phyloP scores from a whole-genome alignment of 2,113 vertebrate genomes.

The Hemiprocne comata region DNA sequence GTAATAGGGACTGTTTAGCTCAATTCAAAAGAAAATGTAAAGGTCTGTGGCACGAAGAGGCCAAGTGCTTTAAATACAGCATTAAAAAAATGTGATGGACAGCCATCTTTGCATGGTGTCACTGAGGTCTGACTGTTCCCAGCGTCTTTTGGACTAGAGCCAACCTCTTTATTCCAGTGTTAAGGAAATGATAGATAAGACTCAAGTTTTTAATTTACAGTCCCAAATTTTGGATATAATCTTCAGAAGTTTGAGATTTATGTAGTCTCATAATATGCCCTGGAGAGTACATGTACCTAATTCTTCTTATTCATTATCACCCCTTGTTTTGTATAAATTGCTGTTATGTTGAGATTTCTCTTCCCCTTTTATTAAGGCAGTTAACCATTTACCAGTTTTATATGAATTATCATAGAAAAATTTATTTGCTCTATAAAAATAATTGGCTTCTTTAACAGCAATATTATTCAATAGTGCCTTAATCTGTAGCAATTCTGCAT shows the following conservation, averaged over 20 bases:
- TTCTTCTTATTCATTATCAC: slow-evolving; percentile 63
- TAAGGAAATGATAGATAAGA: neutral
- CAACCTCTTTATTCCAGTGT: neutral
- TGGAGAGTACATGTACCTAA: slow-evolving; percentile 45
- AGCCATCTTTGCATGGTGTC: neutral
- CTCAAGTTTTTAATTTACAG: slow-evolving; percentile 38
- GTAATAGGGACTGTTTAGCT: neutral
- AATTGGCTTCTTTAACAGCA: slow-evolving; percentile 78
- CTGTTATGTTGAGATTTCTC: slow-evolving; percentile 66
- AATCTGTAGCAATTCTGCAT: slow-evolving; percentile 69
- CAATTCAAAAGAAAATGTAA: slow-evolving; percentile 30
- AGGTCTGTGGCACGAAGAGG: neutral
- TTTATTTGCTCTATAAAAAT: slow-evolving; percentile 80
- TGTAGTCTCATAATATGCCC: slow-evolving; percentile 34
- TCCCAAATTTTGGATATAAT: slow-evolving; percentile 33
- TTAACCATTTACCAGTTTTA: slow-evolving; percentile 77
- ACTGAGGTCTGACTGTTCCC: slow-evolving; percentile 29
- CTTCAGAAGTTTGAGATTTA: slow-evolving; percentile 59
- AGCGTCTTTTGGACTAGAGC: neutral
- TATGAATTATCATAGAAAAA: slow-evolving; percentile 79
- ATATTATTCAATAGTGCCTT: slow-evolving; percentile 76
- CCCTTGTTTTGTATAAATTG: slow-evolving; percentile 77
- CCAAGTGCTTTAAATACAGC: neutral
- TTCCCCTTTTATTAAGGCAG: slow-evolving; percentile 73
- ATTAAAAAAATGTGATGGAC: neutral